Evolutionary conservation across 2,113 vertebrate genomes (phyloP).

Genomic region (Natator depressus): DNA sequence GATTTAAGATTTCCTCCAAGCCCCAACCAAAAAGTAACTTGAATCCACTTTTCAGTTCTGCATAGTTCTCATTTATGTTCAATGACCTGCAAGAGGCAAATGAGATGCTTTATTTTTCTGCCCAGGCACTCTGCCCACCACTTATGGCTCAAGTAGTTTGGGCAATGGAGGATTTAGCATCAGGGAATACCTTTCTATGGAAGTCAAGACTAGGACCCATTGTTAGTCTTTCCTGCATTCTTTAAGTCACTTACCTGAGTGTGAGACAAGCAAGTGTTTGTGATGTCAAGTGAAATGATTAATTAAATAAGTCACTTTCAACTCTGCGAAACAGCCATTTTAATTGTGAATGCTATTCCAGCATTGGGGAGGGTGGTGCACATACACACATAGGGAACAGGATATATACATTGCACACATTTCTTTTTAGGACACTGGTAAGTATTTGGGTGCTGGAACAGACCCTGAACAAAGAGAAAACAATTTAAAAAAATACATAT

Average conservation of each 20-base stretch:
- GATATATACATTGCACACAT: neutral
- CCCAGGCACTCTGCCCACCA: neutral
- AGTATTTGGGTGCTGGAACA: neutral
- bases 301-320: neutral
- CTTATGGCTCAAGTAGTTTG: neutral
- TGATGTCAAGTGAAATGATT: neutral
- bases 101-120: slow-evolving; percentile 27
- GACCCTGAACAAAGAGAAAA: neutral
- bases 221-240: neutral
- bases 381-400: neutral
- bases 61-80: slow-evolving; percentile 25
- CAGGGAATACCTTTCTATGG: too few species aligned
- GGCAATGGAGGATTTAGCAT: neutral
- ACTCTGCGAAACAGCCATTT: neutral
- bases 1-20: slow-evolving; percentile 47
- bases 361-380: neutral
- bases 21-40: slow-evolving; percentile 29
- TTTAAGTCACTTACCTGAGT: neutral
- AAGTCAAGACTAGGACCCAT: neutral
- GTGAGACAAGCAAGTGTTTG: neutral
- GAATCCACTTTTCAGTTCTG: slow-evolving; percentile 25
- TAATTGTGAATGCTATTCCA: neutral
- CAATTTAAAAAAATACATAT: neutral
- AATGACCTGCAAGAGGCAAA: slow-evolving; percentile 17
- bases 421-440: neutral